Evolutionary conservation across 1,140 invertebrate genomes (phyloP).

Genomic region (Laupala kohalensis): DNA sequence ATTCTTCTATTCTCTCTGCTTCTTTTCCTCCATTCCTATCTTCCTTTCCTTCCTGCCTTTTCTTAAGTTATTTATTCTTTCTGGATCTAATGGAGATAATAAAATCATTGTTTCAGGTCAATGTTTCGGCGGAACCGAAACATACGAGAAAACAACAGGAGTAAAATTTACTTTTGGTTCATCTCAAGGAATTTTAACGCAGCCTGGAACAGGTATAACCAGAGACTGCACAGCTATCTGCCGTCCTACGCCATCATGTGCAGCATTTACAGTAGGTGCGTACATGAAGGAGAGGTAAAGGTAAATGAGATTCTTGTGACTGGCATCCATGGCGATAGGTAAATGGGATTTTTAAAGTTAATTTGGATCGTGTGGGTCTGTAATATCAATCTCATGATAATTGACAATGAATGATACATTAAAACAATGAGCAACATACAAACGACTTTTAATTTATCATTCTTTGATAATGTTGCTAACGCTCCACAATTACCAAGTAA

Average conservation of each 20-base stretch:
- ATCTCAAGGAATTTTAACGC: conserved; percentile 27
- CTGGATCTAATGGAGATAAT: not conserved
- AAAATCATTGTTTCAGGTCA: conserved; percentile 18
- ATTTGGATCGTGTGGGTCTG: too few relatives aligned
- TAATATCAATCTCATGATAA: too few relatives aligned
- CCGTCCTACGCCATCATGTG: conserved; percentile 29
- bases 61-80: not conserved
- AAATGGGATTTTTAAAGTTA: too few relatives aligned
- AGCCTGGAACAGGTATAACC: conserved; percentile 31
- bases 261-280: conserved; percentile 30
- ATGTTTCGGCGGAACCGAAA: conserved; percentile 36
- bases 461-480: too few relatives aligned
- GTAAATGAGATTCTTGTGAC: too few relatives aligned
- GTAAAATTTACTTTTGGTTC: conserved; percentile 24
- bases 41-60: not conserved
- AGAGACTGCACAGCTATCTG: conserved; percentile 34
- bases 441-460: too few relatives aligned
- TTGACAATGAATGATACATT: too few relatives aligned
- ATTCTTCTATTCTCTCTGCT: too few relatives aligned
- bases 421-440: too few relatives aligned
- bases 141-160: conserved; percentile 32
- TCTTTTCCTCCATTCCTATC: too few relatives aligned
- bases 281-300: not conserved
- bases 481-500: too few relatives aligned
- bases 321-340: too few relatives aligned